phyloP scores from a whole-genome alignment of 2,888 invertebrate species.

The Microdon myrmicae region DNA sequence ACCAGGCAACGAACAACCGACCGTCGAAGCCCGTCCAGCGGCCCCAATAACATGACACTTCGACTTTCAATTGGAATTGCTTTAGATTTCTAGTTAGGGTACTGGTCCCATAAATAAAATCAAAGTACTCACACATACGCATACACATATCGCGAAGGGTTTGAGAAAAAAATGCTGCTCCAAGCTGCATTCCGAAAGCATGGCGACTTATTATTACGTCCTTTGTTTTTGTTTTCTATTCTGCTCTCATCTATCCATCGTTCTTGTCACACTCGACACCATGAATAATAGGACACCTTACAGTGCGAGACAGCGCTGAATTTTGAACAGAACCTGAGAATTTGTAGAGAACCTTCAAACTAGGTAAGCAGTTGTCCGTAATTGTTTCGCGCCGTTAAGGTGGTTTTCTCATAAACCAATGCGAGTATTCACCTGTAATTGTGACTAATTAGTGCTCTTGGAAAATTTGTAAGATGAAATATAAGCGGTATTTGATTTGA shows the following conservation, averaged over 20 bases:
- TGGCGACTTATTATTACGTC: conserved; percentile 8
- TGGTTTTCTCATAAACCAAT: background rate
- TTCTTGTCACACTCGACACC: background rate
- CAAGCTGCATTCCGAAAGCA: conserved; percentile 33
- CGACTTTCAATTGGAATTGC: conserved; percentile 46
- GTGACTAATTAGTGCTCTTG: conserved; percentile 6
- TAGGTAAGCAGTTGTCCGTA: conserved; percentile 2
- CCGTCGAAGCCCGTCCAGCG: conserved; percentile 10
- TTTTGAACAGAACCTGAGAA: conserved; percentile 17
- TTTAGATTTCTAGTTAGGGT: conserved; percentile 42
- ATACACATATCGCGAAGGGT: conserved; percentile 2
- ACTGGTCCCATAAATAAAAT: conserved; percentile 20
- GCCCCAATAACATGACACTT: conserved; percentile 50
- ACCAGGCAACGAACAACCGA: background rate
- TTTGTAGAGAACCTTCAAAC: conserved; percentile 9
- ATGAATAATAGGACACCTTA: conserved; percentile 44
- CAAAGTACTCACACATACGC: background rate
- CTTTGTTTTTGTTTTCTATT: background rate
- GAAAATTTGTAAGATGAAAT: conserved; percentile 2
- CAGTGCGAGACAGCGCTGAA: conserved; percentile 11
- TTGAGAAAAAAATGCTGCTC: conserved; percentile 14
- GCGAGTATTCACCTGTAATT: conserved; percentile 25
- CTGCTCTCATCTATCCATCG: conserved; percentile 8
- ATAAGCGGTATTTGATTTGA: no score
- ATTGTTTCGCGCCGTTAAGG: conserved; percentile 19